Base-by-base conservation (phyloP, 1,140 invertebrate species). In the Lucilia sericata region DNA sequence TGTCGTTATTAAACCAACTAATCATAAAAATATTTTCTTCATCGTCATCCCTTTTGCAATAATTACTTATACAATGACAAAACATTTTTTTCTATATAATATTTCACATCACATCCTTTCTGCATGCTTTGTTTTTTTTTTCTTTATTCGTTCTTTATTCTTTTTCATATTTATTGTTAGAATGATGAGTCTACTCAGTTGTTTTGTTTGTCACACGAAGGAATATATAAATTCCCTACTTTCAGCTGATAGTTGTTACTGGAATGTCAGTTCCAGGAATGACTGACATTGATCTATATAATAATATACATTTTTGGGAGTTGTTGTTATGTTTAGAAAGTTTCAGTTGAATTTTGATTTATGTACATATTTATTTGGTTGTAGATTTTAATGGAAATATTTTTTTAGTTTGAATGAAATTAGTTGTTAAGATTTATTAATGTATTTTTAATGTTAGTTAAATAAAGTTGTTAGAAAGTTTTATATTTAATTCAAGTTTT, bases 31-130 rank as follows among this genome's bases (percentile, higher is more conserved):
- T 10, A 21, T 70, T 60, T 60, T 17, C 14, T 60, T 70, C 65
- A 21, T 70, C 19, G 14, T 60, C 55, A 7, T 25, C n/a, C 5
- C 21, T 25, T 21, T 25, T 70, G 21, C 65, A 70, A 70, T 25
- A 21, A 70, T 70, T 70, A 70, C 65, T 60, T 60, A 60, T n/a
- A 70, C 65, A 70, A 21, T 70, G 65, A 70, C 65, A 70, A 60
- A 70, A 70, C 65, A 70, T 70, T 70, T n/a, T 60, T n/a, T n/a
- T 17, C 1, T 60, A 60, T n/a, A 17, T 17, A 60, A 60, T 60
- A 60, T 60, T 60, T 60, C 55, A 60, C n/a, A 60, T 60, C n/a
- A 60, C 14, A 60, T 60, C 55, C 55, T 60, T 60, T 17, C 5
- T 17, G 42, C 0, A 7, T 60, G 14, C 42, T 60, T 17, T 60